phyloP scores from a whole-genome alignment of 2,113 vertebrate genomes.

The Pelecanus crispus region DNA sequence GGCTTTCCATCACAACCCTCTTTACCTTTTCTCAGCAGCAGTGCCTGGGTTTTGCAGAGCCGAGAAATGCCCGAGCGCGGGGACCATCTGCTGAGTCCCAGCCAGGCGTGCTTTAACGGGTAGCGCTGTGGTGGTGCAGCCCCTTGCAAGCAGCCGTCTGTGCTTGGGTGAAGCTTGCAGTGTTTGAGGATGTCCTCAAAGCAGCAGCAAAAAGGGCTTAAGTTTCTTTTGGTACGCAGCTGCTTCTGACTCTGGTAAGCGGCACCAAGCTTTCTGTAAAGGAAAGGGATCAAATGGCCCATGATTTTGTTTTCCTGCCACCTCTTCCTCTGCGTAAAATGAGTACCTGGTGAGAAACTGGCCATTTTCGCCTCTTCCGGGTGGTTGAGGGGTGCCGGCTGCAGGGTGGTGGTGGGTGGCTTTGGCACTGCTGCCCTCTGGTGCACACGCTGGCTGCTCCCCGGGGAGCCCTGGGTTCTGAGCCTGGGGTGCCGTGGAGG shows the following conservation, averaged over 20 bases:
- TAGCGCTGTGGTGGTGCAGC: accelerated
- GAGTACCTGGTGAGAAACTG: not conserved
- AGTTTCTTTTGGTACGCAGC: accelerated
- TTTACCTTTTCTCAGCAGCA: not conserved
- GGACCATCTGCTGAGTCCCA: accelerated
- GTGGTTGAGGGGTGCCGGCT: not conserved
- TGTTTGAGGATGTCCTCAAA: not conserved
- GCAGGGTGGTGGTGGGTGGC: not conserved
- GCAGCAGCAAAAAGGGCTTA: not conserved
- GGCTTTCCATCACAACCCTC: not conserved
- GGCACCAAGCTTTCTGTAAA: not conserved
- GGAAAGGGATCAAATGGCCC: not conserved
- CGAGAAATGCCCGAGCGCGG: accelerated
- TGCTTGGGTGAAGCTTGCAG: not conserved
- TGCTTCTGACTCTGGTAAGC: not conserved
- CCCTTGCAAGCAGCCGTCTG: accelerated
- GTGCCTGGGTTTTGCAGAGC: not conserved
- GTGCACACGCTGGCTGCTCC: not conserved
- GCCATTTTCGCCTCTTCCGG: accelerated
- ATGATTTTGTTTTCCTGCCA: not conserved
- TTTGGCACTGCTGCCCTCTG: slow-evolving; percentile 59
- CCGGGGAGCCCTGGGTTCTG: not conserved
- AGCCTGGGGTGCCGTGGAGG: not conserved
- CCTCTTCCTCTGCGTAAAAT: accelerated
- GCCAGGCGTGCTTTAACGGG: accelerated